A percentile compares a stretch with the other conserved stretches of the same genome.
These are phyloP conservation scores for Bombus superbus DNA, from an alignment of 1,140 invertebrate genomes.

Conservation along the genomic window DNA sequence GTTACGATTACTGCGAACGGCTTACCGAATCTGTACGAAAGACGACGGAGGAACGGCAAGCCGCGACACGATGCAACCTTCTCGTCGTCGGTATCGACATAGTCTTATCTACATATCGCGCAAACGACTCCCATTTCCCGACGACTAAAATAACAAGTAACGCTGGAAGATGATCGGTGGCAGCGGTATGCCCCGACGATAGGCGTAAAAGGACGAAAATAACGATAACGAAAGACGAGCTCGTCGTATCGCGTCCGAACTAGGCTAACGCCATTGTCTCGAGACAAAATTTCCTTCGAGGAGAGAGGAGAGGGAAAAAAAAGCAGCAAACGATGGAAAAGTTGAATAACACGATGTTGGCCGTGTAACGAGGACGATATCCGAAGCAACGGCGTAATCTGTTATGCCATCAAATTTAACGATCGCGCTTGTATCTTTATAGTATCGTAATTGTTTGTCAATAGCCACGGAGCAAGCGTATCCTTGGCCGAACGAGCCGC, in stretches of 20 bases:
- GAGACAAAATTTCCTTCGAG: neutral
- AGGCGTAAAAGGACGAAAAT: neutral
- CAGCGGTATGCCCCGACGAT: neutral
- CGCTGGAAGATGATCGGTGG: neutral
- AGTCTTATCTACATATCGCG: neutral
- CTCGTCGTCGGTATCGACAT: neutral
- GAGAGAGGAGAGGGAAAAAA: neutral
- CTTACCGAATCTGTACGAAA: slow-evolving; percentile 28
- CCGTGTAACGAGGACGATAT: too few species aligned
- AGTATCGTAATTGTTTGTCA: slow-evolving; percentile 42
- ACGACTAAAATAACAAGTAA: neutral
- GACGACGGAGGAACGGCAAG: neutral
- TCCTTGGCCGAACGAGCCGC: neutral
- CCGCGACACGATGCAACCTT: slow-evolving; percentile 28
- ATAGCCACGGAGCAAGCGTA: neutral
- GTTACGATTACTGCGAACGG: slow-evolving; percentile 48
- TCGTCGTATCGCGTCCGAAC: neutral
- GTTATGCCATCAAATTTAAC: slow-evolving; percentile 47
- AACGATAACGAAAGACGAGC: neutral
- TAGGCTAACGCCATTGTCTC: neutral
- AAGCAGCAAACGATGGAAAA: neutral
- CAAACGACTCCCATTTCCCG: too few species aligned
- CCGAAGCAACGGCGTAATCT: neutral
- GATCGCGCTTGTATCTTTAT: slow-evolving; percentile 39
- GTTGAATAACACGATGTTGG: neutral